phyloP scores from a whole-genome alignment of 1,140 invertebrate species.

The Arctopsyche grandis region DNA sequence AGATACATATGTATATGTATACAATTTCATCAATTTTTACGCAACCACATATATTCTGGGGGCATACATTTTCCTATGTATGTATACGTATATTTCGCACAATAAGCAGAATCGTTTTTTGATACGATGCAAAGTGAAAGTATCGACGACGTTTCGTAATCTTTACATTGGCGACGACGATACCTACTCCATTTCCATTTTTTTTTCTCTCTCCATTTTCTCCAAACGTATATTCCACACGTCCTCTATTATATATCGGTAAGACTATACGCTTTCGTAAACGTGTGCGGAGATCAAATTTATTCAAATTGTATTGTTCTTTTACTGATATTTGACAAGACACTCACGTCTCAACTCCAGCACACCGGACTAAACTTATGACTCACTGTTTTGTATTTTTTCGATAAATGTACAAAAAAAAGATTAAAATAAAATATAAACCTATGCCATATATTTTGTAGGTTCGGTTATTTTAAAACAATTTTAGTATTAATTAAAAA shows the following conservation, averaged over 20 bases:
- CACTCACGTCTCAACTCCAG: constrained; percentile 50
- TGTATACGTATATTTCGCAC: neutral
- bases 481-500: too few relatives aligned
- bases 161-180: constrained; percentile 11
- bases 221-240: constrained; percentile 16
- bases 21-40: neutral
- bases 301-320: constrained; percentile 56
- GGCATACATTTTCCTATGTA: neutral
- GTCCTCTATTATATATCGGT: constrained; percentile 27
- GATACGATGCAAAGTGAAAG: constrained; percentile 22
- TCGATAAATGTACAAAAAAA: neutral
- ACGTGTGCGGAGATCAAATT: constrained; percentile 50
- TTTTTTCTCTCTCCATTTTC: constrained; percentile 10
- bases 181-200: neutral
- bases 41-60: neutral
- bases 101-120: constrained; percentile 26
- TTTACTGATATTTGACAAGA: constrained; percentile 55
- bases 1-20: neutral
- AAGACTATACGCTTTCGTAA: constrained; percentile 31
- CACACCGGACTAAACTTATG: neutral
- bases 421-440: neutral
- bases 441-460: too few relatives aligned
- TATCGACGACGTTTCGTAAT: constrained; percentile 15
- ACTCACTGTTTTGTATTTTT: neutral
- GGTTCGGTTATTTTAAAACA: too few relatives aligned